A percentile compares a stretch with the other conserved stretches of the same genome.
These are phyloP conservation scores for Chorisops tibialis DNA, from an alignment of 2,888 invertebrate genomes.

Conservation along the genomic window DNA sequence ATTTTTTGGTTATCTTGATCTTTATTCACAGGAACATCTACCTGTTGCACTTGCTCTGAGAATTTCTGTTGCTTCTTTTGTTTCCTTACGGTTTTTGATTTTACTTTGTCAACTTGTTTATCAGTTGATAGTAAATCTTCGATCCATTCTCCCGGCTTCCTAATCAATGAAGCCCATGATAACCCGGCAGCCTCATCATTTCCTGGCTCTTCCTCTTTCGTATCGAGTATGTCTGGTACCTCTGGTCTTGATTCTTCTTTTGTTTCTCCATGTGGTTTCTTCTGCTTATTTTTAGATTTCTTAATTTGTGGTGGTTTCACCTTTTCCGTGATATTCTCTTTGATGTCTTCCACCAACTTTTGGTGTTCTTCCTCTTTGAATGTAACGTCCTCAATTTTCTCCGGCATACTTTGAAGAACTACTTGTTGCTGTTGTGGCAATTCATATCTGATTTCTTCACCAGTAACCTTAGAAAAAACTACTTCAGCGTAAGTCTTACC, in stretches of 20 bases:
- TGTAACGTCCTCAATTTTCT: too few relatives aligned
- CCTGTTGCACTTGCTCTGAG: too few relatives aligned
- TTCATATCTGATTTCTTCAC: neutral
- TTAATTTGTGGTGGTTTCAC: neutral
- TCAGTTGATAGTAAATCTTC: constrained; percentile 32
- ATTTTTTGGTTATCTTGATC: too few relatives aligned
- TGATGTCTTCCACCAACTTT: too few relatives aligned
- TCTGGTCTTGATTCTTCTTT: constrained; percentile 33
- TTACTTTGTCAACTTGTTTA: neutral
- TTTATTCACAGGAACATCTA: too few relatives aligned
- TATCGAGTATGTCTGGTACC: constrained; percentile 33
- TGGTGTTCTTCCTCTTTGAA: neutral
- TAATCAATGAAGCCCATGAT: constrained; percentile 47
- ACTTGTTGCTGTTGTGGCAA: constrained; percentile 30
- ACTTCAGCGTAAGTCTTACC: constrained; percentile 71
- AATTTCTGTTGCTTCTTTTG: constrained; percentile 33
- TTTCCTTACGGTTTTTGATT: neutral
- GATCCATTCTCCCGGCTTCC: constrained; percentile 47
- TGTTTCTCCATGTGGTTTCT: too few relatives aligned
- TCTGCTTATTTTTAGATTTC: constrained; percentile 34
- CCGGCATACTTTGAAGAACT: neutral
- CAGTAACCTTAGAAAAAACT: constrained; percentile 49
- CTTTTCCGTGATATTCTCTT: too few relatives aligned
- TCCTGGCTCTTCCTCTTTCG: constrained; percentile 25
- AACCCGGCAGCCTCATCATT: constrained; percentile 31